Evolutionary conservation across 2,888 invertebrate species (phyloP), one percentile per base, ranked within the genome.

Genomic region (Chymomyza procnemis): DNA sequence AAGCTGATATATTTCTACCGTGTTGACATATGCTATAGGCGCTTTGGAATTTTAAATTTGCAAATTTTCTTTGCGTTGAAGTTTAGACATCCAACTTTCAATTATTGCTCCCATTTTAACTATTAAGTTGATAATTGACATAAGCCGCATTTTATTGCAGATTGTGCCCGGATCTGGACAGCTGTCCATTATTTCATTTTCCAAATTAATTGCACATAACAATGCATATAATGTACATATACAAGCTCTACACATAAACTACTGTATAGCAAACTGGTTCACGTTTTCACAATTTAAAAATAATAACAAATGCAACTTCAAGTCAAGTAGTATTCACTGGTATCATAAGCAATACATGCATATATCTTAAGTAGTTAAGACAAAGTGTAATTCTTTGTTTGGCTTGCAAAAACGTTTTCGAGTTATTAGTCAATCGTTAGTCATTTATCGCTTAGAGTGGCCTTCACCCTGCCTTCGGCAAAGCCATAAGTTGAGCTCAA

Each of bases 381-480:
- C 12, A 12, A 41, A 41, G 34, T 41, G 34, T 41, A 41, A 12
- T 41, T 41, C 34, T 41, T 41, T 41, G 34, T 41, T 41, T 41
- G 34, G 34, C 34, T 12, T 41, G 34, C 34, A 41, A 41, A n/a
- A 41, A 41, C 34, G 34, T 41, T 41, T 41, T 9, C 3, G 12
- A 41, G 12, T 3, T 41, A 41, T 41, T 41, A 41, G 34, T 41
- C 34, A 41, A 41, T 41, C 34, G 34, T 41, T 14, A 41, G 34
- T 41, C 34, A 41, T 5, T 41, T 41, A 41, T 12, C 1, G 34
- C 12, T 41, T 12, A 16, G 50, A 50, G 19, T 71, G 74, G 79
- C 79, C 78, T 78, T 78, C 80, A 72, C 48, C 61, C 67, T 70
- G 62, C 69, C 14, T 50, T 19, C 48, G 67, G 62, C 67, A 63